phyloP scores from a whole-genome alignment of 2,888 invertebrate genomes.

The Cosmia trapezina region DNA sequence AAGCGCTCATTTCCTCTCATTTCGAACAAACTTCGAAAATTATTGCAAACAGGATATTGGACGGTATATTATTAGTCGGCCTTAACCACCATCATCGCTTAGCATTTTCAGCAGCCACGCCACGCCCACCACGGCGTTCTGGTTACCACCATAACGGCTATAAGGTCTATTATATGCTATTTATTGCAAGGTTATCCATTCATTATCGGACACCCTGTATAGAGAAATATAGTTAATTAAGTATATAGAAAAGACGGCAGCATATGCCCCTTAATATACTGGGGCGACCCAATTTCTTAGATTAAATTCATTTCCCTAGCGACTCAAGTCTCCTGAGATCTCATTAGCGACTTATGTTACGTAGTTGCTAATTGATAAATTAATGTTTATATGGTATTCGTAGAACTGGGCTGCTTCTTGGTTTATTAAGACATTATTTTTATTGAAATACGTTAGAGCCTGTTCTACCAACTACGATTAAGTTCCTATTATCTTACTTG shows the following conservation, averaged over 20 bases:
- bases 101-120: no score
- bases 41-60: neutral
- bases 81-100: neutral
- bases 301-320: slow-evolving; percentile 81
- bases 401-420: neutral
- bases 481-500: no score
- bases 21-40: neutral
- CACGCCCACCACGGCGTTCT: no score
- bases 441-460: neutral
- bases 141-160: no score
- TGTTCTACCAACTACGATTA: no score
- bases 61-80: neutral
- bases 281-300: slow-evolving; percentile 83
- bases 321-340: slow-evolving; percentile 65
- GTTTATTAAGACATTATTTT: neutral
- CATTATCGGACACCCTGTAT: no score
- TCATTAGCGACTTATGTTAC: slow-evolving; percentile 69
- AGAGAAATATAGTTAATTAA: slow-evolving; percentile 11
- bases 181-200: no score
- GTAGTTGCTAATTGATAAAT: slow-evolving; percentile 49
- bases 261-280: slow-evolving; percentile 40
- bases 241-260: neutral
- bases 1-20: no score
- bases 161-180: no score
- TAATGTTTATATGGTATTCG: slow-evolving; percentile 13